Conservation (phyloP, 2,113 vertebrate species). For the Aegotheles bennettii region DNA sequence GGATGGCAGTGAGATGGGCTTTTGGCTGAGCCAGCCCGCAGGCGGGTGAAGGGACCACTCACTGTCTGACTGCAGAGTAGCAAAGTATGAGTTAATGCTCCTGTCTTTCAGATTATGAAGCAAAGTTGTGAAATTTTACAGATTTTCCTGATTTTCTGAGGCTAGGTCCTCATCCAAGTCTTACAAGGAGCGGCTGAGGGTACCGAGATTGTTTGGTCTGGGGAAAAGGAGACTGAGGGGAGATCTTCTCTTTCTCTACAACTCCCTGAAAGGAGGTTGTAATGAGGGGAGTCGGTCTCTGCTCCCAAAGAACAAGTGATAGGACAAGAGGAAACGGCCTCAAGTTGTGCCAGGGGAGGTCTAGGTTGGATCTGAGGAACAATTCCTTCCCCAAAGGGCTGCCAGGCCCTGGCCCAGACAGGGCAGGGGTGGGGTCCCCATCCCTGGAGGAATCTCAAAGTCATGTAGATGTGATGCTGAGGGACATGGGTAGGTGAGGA, state of each 20-base stretch:
- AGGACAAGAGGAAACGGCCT: background rate
- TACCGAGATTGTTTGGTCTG: too few relatives aligned
- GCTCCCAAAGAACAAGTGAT: background rate
- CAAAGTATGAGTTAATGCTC: background rate
- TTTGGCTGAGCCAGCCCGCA: background rate
- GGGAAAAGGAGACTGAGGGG: too few relatives aligned
- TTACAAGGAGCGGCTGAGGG: fast-evolving
- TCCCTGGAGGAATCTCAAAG: background rate
- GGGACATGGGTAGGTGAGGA: background rate
- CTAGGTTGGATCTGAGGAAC: background rate
- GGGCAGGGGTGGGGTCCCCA: background rate
- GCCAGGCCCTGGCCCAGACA: too few relatives aligned
- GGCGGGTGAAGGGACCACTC: background rate
- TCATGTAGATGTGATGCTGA: background rate
- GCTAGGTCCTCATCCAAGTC: background rate
- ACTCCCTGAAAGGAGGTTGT: too few relatives aligned
- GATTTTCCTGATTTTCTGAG: background rate
- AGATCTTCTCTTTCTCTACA: too few relatives aligned
- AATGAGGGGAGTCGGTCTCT: background rate
- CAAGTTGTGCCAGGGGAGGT: background rate
- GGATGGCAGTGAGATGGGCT: background rate
- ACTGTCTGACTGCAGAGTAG: background rate
- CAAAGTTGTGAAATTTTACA: background rate
- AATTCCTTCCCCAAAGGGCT: too few relatives aligned
- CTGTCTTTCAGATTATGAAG: background rate